A percentile compares a stretch with the other conserved stretches of the same genome.
Conservation (phyloP, 1,140 invertebrate genomes). For the Pissodes strobi region DNA sequence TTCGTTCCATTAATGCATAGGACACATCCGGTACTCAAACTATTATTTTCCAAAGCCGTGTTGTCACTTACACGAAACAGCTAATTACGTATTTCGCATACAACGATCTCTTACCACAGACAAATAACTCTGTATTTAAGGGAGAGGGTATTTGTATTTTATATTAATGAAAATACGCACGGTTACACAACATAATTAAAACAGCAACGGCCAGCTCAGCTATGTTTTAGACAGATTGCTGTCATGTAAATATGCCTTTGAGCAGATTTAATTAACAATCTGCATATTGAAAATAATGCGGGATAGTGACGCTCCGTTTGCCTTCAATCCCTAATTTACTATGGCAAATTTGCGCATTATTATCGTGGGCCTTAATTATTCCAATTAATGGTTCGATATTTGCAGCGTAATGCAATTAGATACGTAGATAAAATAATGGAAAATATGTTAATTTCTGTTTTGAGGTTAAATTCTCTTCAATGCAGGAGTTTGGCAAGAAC, state of each 20-base stretch:
- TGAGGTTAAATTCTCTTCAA: conserved; percentile 10
- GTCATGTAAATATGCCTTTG: conserved; percentile 56
- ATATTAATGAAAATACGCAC: conserved; percentile 54
- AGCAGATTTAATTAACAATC: conserved; percentile 56
- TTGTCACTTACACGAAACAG: neutral
- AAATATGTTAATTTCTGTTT: conserved; percentile 23
- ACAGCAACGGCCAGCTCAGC: conserved; percentile 43
- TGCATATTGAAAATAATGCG: conserved; percentile 56
- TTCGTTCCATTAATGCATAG: too few species aligned
- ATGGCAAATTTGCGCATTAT: conserved; percentile 37
- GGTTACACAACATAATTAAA: conserved; percentile 55
- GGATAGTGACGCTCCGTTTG: conserved; percentile 51
- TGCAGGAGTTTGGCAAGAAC: neutral
- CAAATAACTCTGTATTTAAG: conserved; percentile 6
- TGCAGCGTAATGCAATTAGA: conserved; percentile 17
- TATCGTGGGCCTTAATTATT: conserved; percentile 19
- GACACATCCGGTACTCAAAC: too few species aligned
- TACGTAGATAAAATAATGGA: conserved; percentile 20
- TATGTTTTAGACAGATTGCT: conserved; percentile 55
- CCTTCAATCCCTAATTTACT: conserved; percentile 43
- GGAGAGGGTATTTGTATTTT: conserved; percentile 35
- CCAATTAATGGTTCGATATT: conserved; percentile 11
- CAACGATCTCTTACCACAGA: neutral
- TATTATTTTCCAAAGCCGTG: too few species aligned
- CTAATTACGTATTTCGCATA: neutral